Evolutionary conservation across 2,113 vertebrate genomes (phyloP), one percentile per base, ranked within the genome.

Genomic region (Ammodytes dubius): DNA sequence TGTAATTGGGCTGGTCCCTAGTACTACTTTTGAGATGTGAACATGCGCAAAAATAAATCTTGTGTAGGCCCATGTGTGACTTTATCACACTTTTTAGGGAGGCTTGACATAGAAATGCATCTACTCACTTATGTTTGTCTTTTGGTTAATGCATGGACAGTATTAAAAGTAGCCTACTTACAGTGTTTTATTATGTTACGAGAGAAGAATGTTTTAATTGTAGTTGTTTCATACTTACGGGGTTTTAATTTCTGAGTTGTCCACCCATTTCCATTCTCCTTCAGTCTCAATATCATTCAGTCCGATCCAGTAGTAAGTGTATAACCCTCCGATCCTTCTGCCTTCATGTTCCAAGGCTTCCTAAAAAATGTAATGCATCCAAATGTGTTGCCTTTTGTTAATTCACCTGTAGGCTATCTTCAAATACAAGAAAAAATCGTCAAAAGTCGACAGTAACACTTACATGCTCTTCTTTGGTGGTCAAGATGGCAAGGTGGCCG

Each of bases 251-350:
- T 0, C 4, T 42, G 81, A 76, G 35, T 73, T 60, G 61, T 84
- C 71, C 46, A 66, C 58, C 81, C 71, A 84, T 67, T 37, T 82
- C 78, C 82, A 77, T 0, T 77, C 14, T 47, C 82, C 87, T 68
- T 83, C 81, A 1, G 11, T 49, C n/a, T 76, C 71, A 43, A 0
- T 15, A 63, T 87, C 84, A 54, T 10, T 76, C 57, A 89, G 70
- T 50, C 87, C 70, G 3, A 84, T 73, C 71, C 79, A 89, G 64
- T 74, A 83, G 70, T 39, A 0, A 49, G 35, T 77, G 69, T 70
- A 35, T 3, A 46, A 7, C 0, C 56, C 52, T 63, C 4, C 69
- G 7, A 86, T 58, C 56, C 5, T 50, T 49, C 10, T 74, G 69
- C 65, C 60, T 54, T 81, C 13, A 72, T 53, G 56, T 60, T 84